phyloP scores from a whole-genome alignment of 2,113 vertebrate genomes.

The Nothobranchius kuhntae region DNA sequence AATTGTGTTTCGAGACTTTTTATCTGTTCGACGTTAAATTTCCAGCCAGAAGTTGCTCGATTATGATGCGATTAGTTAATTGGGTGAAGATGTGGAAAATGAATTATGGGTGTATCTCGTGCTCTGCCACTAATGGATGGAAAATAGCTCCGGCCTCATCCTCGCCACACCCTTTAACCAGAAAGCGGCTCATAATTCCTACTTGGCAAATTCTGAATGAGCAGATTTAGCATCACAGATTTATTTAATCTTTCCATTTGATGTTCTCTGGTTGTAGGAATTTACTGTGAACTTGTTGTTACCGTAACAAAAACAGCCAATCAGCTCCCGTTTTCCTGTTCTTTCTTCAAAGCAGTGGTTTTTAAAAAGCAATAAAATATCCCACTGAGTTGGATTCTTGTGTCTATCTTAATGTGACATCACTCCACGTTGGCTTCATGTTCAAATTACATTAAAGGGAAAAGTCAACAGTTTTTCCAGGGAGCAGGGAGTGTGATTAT shows the following conservation, averaged over 20 bases:
- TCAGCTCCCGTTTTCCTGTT: conserved; percentile 46
- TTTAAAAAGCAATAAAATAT: conserved; percentile 39
- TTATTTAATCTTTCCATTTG: conserved; percentile 77
- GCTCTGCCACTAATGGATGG: conserved; percentile 73
- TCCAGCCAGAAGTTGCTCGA: conserved; percentile 42
- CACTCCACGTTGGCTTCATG: conserved; percentile 40
- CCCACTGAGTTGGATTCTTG: conserved; percentile 26
- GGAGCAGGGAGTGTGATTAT: conserved; percentile 51
- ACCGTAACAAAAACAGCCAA: conserved; percentile 66
- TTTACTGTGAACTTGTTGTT: conserved; percentile 63
- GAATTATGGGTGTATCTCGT: conserved; percentile 71
- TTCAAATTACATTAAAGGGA: conserved; percentile 52
- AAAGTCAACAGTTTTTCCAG: conserved; percentile 60
- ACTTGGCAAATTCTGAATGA: conserved; percentile 57
- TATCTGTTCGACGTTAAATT: conserved; percentile 50
- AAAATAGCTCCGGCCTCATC: conserved; percentile 71
- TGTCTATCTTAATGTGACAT: conserved; percentile 31
- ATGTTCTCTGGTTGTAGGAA: conserved; percentile 54
- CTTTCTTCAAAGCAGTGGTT: conserved; percentile 15
- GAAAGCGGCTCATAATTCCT: conserved; percentile 64
- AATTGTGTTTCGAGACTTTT: background rate
- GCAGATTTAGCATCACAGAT: conserved; percentile 69
- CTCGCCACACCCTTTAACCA: conserved; percentile 63
- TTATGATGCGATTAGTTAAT: conserved; percentile 76
- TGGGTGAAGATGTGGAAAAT: conserved; percentile 74